Conservation (phyloP, 2,113 vertebrate genomes). For the Megaleporinus macrocephalus region DNA sequence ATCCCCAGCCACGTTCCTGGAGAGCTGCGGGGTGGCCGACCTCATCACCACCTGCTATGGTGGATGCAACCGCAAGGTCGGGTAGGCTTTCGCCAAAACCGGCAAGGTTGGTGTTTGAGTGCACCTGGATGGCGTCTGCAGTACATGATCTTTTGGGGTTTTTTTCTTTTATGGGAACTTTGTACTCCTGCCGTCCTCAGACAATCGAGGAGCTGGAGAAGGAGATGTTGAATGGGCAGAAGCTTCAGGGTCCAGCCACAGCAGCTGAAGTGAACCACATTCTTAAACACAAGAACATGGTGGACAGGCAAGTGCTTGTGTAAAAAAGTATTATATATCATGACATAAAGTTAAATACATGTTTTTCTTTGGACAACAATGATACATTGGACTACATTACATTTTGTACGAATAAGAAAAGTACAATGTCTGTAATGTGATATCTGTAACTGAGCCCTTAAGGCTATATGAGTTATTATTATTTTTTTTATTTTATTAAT, state of each 20-base stretch:
- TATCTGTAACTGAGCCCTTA: too few relatives aligned
- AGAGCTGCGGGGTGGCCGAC: slow-evolving; percentile 95
- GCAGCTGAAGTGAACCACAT: slow-evolving; percentile 88
- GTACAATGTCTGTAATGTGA: too few relatives aligned
- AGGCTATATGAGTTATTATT: too few relatives aligned
- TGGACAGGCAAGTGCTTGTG: slow-evolving; percentile 84
- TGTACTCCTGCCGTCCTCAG: slow-evolving; percentile 67
- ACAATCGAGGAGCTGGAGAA: slow-evolving; percentile 93
- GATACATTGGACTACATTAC: too few relatives aligned
- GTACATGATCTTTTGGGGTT: not conserved
- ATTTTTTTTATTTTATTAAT: too few relatives aligned
- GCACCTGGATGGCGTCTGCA: not conserved
- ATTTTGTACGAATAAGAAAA: too few relatives aligned
- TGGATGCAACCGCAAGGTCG: slow-evolving; percentile 92
- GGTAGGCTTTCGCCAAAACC: slow-evolving; percentile 89
- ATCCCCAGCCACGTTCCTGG: slow-evolving; percentile 87
- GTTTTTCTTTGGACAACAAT: too few relatives aligned
- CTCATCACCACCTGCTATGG: slow-evolving; percentile 98
- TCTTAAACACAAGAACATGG: slow-evolving; percentile 84
- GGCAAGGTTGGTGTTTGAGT: slow-evolving; percentile 80
- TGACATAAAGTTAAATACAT: too few relatives aligned
- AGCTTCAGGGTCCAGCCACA: slow-evolving; percentile 95
- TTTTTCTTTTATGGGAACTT: not conserved
- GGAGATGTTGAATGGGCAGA: slow-evolving; percentile 97
- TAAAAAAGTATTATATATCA: too few relatives aligned